Conservation (phyloP, 1,140 invertebrate genomes). For the Drosophila serrata region DNA sequence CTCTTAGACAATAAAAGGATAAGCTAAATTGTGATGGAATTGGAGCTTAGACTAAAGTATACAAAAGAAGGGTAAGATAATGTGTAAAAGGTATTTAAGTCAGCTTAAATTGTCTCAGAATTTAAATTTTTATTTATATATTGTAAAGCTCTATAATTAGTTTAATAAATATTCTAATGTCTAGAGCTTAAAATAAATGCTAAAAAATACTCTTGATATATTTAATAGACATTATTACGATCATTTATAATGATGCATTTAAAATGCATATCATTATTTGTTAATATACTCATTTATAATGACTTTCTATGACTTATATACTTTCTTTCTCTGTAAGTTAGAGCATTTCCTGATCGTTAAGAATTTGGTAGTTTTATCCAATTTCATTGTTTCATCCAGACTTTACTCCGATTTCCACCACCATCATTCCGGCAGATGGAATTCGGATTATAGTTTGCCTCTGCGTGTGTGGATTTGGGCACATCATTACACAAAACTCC, state of each 20-base stretch:
- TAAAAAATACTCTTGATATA: too few relatives aligned
- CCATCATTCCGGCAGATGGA: conserved; percentile 27
- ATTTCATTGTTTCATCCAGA: conserved; percentile 22
- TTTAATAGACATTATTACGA: too few relatives aligned
- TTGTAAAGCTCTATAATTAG: too few relatives aligned
- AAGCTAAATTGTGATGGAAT: neutral
- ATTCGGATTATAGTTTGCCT: conserved; percentile 55
- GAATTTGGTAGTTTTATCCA: neutral
- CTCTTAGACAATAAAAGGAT: conserved; percentile 8
- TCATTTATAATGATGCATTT: too few relatives aligned
- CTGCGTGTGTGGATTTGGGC: conserved; percentile 66
- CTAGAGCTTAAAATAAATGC: too few relatives aligned
- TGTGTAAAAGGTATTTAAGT: neutral
- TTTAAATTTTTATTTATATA: neutral
- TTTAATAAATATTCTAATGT: neutral
- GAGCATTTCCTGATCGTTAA: conserved; percentile 13
- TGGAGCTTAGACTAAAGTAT: neutral
- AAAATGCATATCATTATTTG: too few relatives aligned
- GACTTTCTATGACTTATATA: neutral
- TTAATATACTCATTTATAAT: too few relatives aligned
- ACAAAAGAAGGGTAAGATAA: neutral
- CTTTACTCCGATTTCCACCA: neutral
- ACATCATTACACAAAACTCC: conserved; percentile 81
- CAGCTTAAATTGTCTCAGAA: too few relatives aligned
- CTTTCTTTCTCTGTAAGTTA: neutral